phyloP scores from a whole-genome alignment of 2,797 vertebrate species.

The Crenuchus spilurus region DNA sequence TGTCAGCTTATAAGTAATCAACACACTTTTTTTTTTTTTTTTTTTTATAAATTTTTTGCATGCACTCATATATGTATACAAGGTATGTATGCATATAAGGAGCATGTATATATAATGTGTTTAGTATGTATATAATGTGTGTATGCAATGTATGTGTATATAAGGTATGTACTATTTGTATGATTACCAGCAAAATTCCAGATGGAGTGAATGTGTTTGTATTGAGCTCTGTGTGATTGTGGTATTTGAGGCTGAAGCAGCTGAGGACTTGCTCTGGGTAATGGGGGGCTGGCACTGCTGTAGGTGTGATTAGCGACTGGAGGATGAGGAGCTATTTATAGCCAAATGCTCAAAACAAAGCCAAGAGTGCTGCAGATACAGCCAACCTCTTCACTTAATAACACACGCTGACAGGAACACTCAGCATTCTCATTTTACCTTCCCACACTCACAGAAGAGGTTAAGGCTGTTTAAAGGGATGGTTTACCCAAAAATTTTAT shows the following conservation, averaged over 20 bases:
- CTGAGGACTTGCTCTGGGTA: constrained; percentile 3
- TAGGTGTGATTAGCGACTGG: not conserved
- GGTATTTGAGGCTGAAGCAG: constrained; percentile 2
- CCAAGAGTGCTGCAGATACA: not conserved
- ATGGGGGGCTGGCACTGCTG: constrained; percentile 7
- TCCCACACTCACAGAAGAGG: constrained; percentile 37
- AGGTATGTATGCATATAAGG: too few species aligned
- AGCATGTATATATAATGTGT: too few species aligned
- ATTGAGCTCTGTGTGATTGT: not conserved
- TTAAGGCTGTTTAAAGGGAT: constrained; percentile 59
- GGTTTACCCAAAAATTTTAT: too few species aligned
- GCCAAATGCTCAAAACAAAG: not conserved
- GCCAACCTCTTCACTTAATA: constrained; percentile 3
- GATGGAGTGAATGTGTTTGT: not conserved
- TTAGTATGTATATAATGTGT: too few species aligned
- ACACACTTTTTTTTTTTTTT: too few species aligned
- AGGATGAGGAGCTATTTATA: constrained; percentile 24
- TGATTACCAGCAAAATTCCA: too few species aligned
- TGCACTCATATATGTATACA: too few species aligned
- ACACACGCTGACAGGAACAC: not conserved
- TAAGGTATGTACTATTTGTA: not conserved
- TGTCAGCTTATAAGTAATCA: too few species aligned
- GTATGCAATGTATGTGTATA: too few species aligned
- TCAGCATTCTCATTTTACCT: not conserved
- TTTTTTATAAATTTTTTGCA: too few species aligned